Evolutionary conservation across 2,797 vertebrate species (phyloP).

Genomic region (Petrocephalus sullivani): DNA sequence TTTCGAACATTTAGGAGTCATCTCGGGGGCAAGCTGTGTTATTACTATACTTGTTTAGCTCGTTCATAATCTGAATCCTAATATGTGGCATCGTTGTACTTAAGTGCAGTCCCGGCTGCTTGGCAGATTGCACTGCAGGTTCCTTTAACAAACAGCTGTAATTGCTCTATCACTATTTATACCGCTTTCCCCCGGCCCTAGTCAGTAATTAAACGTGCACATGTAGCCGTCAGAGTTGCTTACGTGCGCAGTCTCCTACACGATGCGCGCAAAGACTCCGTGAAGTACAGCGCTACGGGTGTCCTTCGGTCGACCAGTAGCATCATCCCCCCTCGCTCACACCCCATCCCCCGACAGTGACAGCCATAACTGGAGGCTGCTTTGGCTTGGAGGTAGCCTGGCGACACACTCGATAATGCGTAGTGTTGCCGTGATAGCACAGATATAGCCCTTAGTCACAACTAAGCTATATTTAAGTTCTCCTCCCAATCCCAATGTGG

Average conservation of each 20-base stretch:
- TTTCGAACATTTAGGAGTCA: not conserved
- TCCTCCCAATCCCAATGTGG: not conserved
- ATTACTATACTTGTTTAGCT: not conserved
- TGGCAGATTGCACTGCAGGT: not conserved
- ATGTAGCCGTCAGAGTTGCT: not conserved
- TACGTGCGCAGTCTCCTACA: not conserved
- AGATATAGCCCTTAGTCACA: conserved; percentile 12
- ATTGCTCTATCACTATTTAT: conserved; percentile 1
- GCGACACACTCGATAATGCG: not conserved
- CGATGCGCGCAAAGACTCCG: not conserved
- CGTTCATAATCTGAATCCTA: not conserved
- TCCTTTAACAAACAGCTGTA: conserved; percentile 4
- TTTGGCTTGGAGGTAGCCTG: not conserved
- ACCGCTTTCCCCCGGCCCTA: not conserved
- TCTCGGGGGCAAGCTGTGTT: not conserved
- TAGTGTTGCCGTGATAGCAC: not conserved
- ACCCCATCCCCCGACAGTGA: not conserved
- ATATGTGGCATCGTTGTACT: not conserved
- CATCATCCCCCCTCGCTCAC: not conserved
- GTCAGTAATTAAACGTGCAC: not conserved
- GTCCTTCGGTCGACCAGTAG: not conserved
- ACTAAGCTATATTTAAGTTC: conserved; percentile 1
- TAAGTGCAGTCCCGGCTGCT: not conserved
- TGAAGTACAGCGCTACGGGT: not conserved
- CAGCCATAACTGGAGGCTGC: not conserved